These are phyloP conservation scores for Tauraco erythrolophus DNA, from an alignment of 2,113 vertebrate genomes.

Conservation along the genomic window DNA sequence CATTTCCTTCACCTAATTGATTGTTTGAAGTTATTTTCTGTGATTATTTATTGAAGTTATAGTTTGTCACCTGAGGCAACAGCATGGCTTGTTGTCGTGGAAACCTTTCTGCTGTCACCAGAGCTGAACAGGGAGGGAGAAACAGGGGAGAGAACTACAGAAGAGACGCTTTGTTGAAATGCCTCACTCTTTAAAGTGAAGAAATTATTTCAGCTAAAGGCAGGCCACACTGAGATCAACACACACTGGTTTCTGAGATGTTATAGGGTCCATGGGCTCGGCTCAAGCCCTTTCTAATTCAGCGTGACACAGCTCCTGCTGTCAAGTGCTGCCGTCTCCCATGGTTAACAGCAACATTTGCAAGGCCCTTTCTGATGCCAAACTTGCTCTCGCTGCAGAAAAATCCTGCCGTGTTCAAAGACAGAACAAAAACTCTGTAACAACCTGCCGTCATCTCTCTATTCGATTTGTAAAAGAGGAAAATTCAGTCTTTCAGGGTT, in stretches of 20 bases:
- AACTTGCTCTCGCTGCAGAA: not conserved
- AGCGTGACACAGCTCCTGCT: not conserved
- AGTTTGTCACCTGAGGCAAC: conserved; percentile 59
- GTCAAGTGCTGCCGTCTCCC: not conserved
- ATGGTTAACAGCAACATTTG: not conserved
- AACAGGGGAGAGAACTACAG: not conserved
- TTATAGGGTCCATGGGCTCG: not conserved
- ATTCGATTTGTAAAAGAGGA: not conserved
- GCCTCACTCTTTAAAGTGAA: not conserved
- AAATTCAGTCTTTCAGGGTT: not conserved
- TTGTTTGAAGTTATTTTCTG: conserved; percentile 40
- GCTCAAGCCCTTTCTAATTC: not conserved
- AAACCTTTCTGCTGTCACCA: conserved; percentile 50
- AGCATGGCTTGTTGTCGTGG: conserved; percentile 53
- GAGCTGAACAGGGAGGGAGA: not conserved
- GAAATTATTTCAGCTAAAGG: conserved; percentile 1
- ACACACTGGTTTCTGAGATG: not conserved
- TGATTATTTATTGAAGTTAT: conserved; percentile 54
- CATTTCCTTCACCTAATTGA: conserved; percentile 47
- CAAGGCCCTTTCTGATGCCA: not conserved
- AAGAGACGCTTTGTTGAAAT: conserved; percentile 26
- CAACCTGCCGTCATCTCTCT: not conserved
- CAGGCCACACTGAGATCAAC: not conserved
- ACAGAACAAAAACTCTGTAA: not conserved
- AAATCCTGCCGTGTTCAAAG: not conserved